These are phyloP conservation scores for Danio aesculapii DNA, from an alignment of 2,797 vertebrate species.

Conservation along the genomic window DNA sequence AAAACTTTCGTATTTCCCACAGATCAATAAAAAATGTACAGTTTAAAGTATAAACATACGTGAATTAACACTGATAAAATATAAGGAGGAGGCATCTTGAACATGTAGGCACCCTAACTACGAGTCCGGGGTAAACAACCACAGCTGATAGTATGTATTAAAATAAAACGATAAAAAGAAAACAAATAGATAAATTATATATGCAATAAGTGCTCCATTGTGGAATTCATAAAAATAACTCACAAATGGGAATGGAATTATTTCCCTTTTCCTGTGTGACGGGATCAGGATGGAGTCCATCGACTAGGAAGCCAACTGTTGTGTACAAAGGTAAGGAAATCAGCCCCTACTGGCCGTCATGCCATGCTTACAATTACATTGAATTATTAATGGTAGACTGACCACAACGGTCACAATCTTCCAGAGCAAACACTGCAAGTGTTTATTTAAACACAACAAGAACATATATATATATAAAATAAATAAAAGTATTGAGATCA, in stretches of 20 bases:
- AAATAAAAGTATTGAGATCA: not conserved
- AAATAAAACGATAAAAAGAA: not conserved
- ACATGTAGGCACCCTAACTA: not conserved
- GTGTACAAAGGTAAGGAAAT: constrained; percentile 9
- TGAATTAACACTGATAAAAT: not conserved
- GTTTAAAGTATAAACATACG: not conserved
- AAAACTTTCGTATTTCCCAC: not conserved
- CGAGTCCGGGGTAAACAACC: not conserved
- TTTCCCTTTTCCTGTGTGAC: not conserved
- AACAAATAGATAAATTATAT: not conserved
- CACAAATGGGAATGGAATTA: not conserved
- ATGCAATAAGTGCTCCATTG: not conserved
- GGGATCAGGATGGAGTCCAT: not conserved
- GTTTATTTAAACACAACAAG: not conserved
- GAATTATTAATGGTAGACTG: constrained; percentile 26
- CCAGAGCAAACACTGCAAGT: not conserved
- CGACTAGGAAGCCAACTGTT: not conserved
- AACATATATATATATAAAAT: not conserved
- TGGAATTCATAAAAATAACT: not conserved
- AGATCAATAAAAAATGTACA: not conserved
- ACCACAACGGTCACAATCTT: constrained; percentile 14
- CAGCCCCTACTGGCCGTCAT: constrained; percentile 14
- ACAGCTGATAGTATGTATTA: not conserved
- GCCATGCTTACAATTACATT: constrained; percentile 24
- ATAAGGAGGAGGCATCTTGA: not conserved